Evolutionary conservation across 2,797 vertebrate genomes (phyloP), one percentile per base, ranked within the genome.

Genomic region (Oreortyx pictus): DNA sequence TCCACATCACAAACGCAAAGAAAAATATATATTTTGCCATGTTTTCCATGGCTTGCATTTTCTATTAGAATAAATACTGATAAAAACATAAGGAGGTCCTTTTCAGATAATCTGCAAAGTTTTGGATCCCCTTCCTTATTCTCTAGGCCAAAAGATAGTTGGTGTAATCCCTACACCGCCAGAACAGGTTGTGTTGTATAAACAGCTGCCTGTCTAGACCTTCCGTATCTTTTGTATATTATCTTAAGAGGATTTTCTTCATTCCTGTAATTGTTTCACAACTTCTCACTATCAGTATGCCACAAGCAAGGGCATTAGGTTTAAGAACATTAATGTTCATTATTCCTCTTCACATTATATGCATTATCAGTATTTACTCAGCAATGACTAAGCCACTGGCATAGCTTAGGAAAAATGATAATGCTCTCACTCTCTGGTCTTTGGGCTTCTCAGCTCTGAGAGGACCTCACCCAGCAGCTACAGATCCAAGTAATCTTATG

Each of bases 231-330:
- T 82, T 46, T 39, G 3, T 56, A 8, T 52, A 23, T 29, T 61
- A 17, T 54, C 19, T 66, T 77, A 72, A 72, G 44, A n/a, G 29
- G 37, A 61, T 44, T 33, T 43, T 13, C 50, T 74, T 82, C 14
- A 31, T 79, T 93, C 37, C 43, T 75, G 9, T 65, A 35, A 66
- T 11, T 10, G 4, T 72, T 90, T 90, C 31, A 39, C 41, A 75
- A 2, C 0, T 19, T 47, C 35, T 87, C 9, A 0, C 68, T 81
- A 20, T 88, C 65, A 20, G 39, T 75, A 73, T 47, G 56, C 50
- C 47, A 59, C 54, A 82, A 71, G 52, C 31, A 66, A 81, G 92
- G 78, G 61, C 82, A 89, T 85, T 84, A 82, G 50, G 65, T 87
- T 67, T 72, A 82, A 78, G 54, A 86, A 54, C 24, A 18, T 25